Percentiles rank a stretch among this genome's conserved stretches.
Conservation (phyloP, 1,140 invertebrate genomes). For the Drosophila baimaii region DNA sequence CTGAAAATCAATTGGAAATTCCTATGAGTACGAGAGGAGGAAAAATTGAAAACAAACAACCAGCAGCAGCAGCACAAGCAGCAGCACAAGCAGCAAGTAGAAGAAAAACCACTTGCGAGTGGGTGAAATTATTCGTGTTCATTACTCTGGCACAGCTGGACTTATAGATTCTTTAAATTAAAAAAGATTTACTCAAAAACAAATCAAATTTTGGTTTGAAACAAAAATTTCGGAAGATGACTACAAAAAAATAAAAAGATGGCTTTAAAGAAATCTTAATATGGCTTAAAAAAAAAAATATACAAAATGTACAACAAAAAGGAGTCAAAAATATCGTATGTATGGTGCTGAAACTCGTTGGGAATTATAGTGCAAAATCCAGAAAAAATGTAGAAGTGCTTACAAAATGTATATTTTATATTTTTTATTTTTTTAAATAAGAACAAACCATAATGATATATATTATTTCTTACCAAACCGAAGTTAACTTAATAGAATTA, state of each 20-base stretch:
- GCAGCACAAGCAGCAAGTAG: conserved; percentile 20
- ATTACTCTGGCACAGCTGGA: conserved; percentile 4
- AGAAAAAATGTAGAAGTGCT: background rate
- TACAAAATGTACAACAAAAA: background rate
- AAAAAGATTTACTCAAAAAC: background rate
- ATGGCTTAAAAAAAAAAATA: background rate
- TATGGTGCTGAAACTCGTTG: background rate
- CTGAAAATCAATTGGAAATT: conserved; percentile 68
- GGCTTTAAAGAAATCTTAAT: background rate
- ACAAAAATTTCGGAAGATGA: no score
- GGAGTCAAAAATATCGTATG: background rate
- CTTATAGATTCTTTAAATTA: background rate
- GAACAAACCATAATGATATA: no score
- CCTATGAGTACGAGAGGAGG: conserved; percentile 46
- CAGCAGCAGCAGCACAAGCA: background rate
- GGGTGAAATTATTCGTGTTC: conserved; percentile 23
- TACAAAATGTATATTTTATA: background rate
- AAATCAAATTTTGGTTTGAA: no score
- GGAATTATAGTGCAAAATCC: background rate
- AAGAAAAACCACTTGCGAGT: conserved; percentile 34
- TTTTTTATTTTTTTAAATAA: no score
- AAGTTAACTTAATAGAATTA: no score
- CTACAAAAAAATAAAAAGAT: no score
- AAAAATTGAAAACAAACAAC: conserved; percentile 33
- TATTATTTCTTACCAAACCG: no score